Conservation (phyloP, 2,113 vertebrate species). For the Myrmecophaga tridactyla region DNA sequence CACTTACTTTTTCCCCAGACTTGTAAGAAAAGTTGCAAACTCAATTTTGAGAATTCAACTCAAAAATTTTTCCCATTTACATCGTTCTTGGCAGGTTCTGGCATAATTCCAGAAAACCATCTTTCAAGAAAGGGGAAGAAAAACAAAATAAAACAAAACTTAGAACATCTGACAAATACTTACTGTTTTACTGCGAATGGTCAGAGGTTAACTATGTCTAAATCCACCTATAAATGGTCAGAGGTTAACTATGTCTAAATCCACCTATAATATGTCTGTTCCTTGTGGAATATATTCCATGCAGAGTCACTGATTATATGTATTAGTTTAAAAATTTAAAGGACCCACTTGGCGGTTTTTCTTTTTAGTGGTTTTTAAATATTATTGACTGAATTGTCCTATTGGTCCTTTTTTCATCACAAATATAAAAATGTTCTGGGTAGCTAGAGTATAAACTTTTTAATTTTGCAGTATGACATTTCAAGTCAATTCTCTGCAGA, state of each 20-base stretch:
- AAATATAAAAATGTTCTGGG: neutral
- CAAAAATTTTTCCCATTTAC: neutral
- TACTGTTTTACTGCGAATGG: neutral
- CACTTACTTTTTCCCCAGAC: neutral
- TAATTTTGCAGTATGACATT: neutral
- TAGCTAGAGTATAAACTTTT: neutral
- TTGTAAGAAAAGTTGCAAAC: neutral
- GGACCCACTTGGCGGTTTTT: neutral
- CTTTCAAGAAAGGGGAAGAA: neutral
- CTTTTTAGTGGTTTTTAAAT: neutral
- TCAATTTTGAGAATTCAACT: neutral
- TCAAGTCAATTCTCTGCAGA: neutral
- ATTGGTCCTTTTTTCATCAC: neutral
- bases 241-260: neutral
- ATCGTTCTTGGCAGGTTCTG: neutral
- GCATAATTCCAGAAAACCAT: neutral
- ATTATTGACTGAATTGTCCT: neutral
- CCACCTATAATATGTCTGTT: neutral
- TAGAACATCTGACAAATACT: neutral
- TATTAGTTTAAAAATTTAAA: neutral
- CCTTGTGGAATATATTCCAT: neutral
- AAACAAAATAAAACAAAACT: slow-evolving; percentile 1
- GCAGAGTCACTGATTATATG: neutral
- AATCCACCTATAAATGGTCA: neutral
- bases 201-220: neutral